Conservation (phyloP, 2,113 vertebrate genomes). For the Coreoperca whiteheadi region DNA sequence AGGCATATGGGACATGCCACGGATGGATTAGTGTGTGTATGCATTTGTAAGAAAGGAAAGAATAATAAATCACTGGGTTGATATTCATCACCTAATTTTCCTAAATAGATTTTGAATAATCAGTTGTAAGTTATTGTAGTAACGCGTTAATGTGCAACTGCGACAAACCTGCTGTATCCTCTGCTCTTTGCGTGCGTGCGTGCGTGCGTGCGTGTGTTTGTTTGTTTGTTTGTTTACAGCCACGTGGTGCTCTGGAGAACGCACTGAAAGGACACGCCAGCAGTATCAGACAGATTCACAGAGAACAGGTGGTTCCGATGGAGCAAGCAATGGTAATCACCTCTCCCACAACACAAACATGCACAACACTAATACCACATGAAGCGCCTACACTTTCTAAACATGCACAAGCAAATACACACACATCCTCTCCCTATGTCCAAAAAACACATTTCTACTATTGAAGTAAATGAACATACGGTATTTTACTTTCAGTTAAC, state of each 20-base stretch:
- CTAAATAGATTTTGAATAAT: background rate
- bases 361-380: background rate
- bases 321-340: constrained; percentile 91
- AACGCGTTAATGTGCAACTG: constrained; percentile 1
- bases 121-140: background rate
- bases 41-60: background rate
- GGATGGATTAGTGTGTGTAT: constrained; percentile 20
- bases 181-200: background rate
- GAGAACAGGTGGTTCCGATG: constrained; percentile 87
- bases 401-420: background rate
- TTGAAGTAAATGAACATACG: background rate
- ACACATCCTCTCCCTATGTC: background rate
- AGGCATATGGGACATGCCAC: constrained; percentile 15
- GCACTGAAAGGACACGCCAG: constrained; percentile 88
- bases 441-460: background rate
- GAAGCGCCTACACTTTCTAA: background rate
- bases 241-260: constrained; percentile 89
- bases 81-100: background rate
- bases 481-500: background rate
- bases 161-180: background rate
- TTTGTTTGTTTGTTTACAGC: constrained; percentile 78
- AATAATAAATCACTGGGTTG: background rate
- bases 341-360: constrained; percentile 9
- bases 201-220: background rate
- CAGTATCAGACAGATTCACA: constrained; percentile 88